Percentiles rank a stretch among this genome's conserved stretches.
phyloP scores from a whole-genome alignment of 2,888 invertebrate species.

The Callimorpha dominula region DNA sequence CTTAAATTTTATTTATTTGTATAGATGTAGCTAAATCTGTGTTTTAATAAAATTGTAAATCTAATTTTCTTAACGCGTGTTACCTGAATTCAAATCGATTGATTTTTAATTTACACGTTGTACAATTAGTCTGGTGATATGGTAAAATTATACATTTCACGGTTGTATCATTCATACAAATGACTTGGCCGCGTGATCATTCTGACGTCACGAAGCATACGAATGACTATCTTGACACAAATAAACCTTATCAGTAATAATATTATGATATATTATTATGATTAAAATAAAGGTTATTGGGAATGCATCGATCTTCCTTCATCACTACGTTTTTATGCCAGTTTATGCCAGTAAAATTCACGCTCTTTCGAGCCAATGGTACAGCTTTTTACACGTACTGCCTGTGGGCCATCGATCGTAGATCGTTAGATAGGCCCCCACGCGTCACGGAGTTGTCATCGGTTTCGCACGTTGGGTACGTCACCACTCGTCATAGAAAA shows the following conservation, averaged over 20 bases:
- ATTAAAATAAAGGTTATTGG: background rate
- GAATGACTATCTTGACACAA: background rate
- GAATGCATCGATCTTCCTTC: background rate
- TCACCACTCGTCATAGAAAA: no score
- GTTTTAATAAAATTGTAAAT: no score
- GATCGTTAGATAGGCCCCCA: no score
- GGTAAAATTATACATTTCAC: constrained; percentile 1
- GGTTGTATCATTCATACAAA: background rate
- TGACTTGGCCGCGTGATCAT: background rate
- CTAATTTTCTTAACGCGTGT: background rate
- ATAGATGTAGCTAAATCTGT: no score
- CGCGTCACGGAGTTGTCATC: no score
- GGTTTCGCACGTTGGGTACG: no score
- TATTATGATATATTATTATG: background rate
- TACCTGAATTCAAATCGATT: background rate
- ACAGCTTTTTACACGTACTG: no score
- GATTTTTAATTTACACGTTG: background rate
- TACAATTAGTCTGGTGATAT: background rate
- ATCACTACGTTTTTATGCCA: no score
- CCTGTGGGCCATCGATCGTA: no score
- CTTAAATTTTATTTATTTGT: no score
- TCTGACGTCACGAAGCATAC: background rate
- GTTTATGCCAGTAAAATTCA: no score
- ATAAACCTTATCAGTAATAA: background rate
- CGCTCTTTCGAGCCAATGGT: no score